Conservation (phyloP, 2,797 vertebrate species). For the Phalanger gymnotis region DNA sequence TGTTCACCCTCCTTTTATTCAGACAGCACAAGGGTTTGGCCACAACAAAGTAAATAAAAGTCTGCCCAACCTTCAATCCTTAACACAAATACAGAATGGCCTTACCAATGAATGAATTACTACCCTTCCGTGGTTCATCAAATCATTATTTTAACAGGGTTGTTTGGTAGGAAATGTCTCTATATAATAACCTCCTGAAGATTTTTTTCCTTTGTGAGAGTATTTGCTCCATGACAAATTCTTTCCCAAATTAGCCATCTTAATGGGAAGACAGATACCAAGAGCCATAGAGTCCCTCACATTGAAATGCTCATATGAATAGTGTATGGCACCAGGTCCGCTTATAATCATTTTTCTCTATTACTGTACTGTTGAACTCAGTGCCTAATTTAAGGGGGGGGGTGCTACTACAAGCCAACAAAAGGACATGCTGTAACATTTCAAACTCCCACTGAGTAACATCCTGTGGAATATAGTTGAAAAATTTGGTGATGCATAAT, state of each 20-base stretch:
- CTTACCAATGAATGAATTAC: conserved; percentile 54
- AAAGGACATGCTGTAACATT: not conserved
- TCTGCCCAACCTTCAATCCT: conserved; percentile 56
- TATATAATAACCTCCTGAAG: not conserved
- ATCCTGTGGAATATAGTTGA: conserved; percentile 47
- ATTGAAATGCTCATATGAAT: not conserved
- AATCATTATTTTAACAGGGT: not conserved
- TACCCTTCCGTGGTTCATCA: not conserved
- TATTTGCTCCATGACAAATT: not conserved
- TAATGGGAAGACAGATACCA: not conserved
- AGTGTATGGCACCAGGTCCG: not conserved
- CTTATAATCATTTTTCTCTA: not conserved
- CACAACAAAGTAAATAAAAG: not conserved
- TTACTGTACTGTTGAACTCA: not conserved
- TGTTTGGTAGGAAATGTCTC: conserved; percentile 44
- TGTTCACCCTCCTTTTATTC: conserved; percentile 59
- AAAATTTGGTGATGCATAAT: conserved; percentile 24
- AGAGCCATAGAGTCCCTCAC: not conserved
- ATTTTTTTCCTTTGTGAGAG: not conserved
- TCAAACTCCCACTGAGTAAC: conserved; percentile 10
- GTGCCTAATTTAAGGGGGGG: not conserved
- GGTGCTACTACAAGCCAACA: not conserved
- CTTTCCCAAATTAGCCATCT: conserved; percentile 26
- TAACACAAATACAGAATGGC: conserved; percentile 68
- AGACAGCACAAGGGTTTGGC: conserved; percentile 41